Conservation (phyloP, 2,888 invertebrate species). For the Byasa hedistus region DNA sequence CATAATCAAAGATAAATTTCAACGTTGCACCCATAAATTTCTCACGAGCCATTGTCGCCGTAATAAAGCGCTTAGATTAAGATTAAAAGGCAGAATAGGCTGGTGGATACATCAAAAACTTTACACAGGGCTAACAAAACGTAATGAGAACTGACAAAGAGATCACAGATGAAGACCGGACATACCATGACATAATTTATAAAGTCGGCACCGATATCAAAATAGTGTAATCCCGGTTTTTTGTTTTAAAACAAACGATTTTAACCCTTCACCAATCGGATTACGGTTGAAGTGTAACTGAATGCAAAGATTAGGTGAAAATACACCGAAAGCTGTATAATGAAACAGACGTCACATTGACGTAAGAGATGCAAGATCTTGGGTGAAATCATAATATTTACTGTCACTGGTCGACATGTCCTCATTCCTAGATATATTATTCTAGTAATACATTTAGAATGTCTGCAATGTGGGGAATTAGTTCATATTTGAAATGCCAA, state of each 20-base stretch:
- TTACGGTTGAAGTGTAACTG: constrained; percentile 51
- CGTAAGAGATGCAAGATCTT: constrained; percentile 74
- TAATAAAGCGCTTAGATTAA: constrained; percentile 43
- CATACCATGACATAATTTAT: constrained; percentile 73
- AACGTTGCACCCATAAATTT: constrained; percentile 42
- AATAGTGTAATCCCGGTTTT: constrained; percentile 58
- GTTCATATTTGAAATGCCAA: constrained; percentile 13
- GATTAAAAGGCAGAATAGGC: constrained; percentile 50
- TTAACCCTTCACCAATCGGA: constrained; percentile 47
- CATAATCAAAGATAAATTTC: constrained; percentile 34
- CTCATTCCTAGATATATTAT: constrained; percentile 67
- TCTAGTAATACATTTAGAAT: constrained; percentile 46
- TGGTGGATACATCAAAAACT: constrained; percentile 57
- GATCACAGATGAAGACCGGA: constrained; percentile 68
- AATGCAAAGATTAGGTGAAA: constrained; percentile 52
- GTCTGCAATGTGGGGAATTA: constrained; percentile 26
- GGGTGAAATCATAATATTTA: constrained; percentile 74
- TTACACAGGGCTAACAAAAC: constrained; percentile 49
- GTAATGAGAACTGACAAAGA: constrained; percentile 54
- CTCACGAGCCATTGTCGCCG: constrained; percentile 54
- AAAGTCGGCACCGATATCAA: constrained; percentile 65
- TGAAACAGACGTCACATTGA: constrained; percentile 78
- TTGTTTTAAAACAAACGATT: constrained; percentile 44
- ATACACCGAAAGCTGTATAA: constrained; percentile 58
- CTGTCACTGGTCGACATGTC: constrained; percentile 63